A percentile compares a stretch with the other conserved stretches of the same genome.
phyloP scores from a whole-genome alignment of 2,797 vertebrate genomes.

The Peromyscus attwateri region DNA sequence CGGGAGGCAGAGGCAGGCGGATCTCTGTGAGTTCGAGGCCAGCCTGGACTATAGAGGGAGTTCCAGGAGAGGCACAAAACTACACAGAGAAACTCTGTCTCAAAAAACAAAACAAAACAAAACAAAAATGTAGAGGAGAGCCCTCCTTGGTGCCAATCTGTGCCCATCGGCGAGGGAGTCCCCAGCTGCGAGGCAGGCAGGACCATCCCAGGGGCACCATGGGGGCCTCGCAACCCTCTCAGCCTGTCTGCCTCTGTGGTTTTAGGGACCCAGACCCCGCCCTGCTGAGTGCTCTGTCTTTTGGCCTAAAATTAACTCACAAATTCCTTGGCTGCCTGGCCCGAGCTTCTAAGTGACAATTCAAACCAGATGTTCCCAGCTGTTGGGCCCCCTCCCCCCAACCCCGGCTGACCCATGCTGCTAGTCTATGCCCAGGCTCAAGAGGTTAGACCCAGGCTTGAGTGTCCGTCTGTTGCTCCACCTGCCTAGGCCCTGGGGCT shows the following conservation, averaged over 20 bases:
- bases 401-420: not conserved
- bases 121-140: too few relatives aligned
- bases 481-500: not conserved
- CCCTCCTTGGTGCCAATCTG: too few relatives aligned
- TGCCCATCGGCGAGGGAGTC: rapidly evolving
- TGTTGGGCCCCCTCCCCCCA: constrained; percentile 52
- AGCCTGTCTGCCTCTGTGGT: constrained; percentile 11
- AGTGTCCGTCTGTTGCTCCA: not conserved
- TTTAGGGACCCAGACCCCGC: constrained; percentile 19
- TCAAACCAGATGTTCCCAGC: constrained; percentile 84
- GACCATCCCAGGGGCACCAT: rapidly evolving
- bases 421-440: not conserved
- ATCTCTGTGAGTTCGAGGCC: too few relatives aligned
- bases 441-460: not conserved
- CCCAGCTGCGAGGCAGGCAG: not conserved
- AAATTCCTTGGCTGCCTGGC: constrained; percentile 75
- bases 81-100: too few relatives aligned
- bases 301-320: constrained; percentile 79
- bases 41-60: too few relatives aligned
- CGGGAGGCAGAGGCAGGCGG: too few relatives aligned
- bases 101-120: too few relatives aligned
- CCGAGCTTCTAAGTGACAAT: constrained; percentile 66
- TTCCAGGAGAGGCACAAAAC: too few relatives aligned
- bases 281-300: constrained; percentile 53
- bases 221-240: not conserved